Percentiles rank a stretch among this genome's conserved stretches.
These are phyloP conservation scores for Mormyrus hasselquistii DNA, from an alignment of 2,797 vertebrate genomes.

Conservation along the genomic window DNA sequence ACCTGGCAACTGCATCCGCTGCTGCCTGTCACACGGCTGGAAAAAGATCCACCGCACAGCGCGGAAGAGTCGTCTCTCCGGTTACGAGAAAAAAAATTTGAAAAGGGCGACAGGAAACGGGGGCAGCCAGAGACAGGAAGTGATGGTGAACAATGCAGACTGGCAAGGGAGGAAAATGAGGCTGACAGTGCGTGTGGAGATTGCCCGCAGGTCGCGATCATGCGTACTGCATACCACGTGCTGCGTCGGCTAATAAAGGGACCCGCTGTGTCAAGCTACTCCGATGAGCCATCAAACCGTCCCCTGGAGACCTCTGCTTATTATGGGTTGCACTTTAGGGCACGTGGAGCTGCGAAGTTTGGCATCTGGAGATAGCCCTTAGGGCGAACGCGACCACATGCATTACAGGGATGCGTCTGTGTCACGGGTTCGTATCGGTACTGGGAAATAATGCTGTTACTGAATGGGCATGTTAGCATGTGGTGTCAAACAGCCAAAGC, in stretches of 20 bases:
- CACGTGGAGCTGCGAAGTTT: neutral
- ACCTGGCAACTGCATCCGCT: neutral
- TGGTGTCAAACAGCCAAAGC: neutral
- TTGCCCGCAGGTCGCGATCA: neutral
- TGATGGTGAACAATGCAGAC: neutral
- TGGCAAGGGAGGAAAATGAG: neutral
- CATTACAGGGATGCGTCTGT: too few species aligned
- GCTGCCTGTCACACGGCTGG: neutral
- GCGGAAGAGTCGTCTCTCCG: neutral
- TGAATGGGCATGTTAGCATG: neutral
- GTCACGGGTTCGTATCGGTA: neutral
- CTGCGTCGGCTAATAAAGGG: neutral
- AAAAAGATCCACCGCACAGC: neutral
- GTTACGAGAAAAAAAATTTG: neutral
- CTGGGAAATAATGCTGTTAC: neutral
- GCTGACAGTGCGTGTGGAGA: neutral
- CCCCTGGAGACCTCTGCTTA: constrained; percentile 5
- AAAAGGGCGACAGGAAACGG: neutral
- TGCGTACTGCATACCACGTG: neutral
- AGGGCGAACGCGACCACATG: neutral
- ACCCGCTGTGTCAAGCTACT: constrained; percentile 1
- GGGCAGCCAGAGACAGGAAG: neutral
- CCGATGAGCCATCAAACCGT: constrained; percentile 5
- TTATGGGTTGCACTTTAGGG: neutral
- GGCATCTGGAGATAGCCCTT: neutral